Evolutionary conservation across 2,888 invertebrate genomes (phyloP).

Genomic region (Drepanosiphum platanoidis): DNA sequence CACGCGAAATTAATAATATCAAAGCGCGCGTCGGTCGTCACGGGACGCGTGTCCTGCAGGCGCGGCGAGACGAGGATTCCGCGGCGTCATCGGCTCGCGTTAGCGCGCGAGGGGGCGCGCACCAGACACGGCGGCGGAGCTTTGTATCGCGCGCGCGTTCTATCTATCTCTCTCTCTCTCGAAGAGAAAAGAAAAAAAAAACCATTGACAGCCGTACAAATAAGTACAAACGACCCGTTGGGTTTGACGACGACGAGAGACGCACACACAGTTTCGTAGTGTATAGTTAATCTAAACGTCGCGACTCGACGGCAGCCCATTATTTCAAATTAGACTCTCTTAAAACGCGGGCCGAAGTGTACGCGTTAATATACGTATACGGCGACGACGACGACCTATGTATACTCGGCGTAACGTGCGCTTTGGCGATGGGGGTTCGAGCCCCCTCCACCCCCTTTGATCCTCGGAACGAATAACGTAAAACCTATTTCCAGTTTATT

Average conservation of each 20-base stretch:
- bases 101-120: not conserved
- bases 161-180: not conserved
- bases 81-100: too few species aligned
- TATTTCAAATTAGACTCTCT: slow-evolving; percentile 49
- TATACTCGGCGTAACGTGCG: too few species aligned
- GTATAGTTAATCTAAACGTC: slow-evolving; percentile 59
- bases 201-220: slow-evolving; percentile 52
- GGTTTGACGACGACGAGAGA: slow-evolving; percentile 47
- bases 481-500: too few species aligned
- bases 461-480: too few species aligned
- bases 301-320: slow-evolving; percentile 36
- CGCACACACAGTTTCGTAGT: not conserved
- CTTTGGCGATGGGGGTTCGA: too few species aligned
- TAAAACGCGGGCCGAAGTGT: not conserved
- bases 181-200: too few species aligned
- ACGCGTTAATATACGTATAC: too few species aligned
- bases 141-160: not conserved
- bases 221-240: slow-evolving; percentile 56
- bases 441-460: too few species aligned
- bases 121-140: not conserved
- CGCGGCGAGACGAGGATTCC: not conserved
- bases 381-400: too few species aligned
- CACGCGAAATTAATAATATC: too few species aligned
- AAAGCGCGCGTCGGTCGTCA: not conserved
- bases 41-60: not conserved